phyloP scores from a whole-genome alignment of 2,797 vertebrate genomes.

The Cebuella pygmaea region DNA sequence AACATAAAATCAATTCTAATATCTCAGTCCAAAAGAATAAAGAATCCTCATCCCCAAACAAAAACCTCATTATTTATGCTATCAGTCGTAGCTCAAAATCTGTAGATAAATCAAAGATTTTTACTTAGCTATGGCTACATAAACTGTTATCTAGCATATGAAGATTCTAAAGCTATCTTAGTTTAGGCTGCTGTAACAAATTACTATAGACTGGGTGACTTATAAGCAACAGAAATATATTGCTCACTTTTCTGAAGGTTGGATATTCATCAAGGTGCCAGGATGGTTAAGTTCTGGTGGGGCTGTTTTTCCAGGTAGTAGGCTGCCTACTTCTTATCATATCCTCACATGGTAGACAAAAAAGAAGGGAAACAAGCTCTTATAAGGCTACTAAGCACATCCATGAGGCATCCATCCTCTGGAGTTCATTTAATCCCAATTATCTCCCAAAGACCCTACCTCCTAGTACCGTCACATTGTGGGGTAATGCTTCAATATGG shows the following conservation, averaged over 20 bases:
- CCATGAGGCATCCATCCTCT: neutral
- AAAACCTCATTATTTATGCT: neutral
- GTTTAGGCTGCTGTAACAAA: neutral
- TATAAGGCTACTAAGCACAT: neutral
- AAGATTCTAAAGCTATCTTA: neutral
- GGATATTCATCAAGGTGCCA: neutral
- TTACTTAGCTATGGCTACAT: neutral
- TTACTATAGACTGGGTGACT: neutral
- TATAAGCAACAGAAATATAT: neutral
- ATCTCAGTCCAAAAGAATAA: neutral
- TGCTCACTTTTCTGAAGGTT: neutral
- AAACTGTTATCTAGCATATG: neutral
- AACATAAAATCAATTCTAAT: slow-evolving; percentile 4
- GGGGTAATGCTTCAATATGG: neutral
- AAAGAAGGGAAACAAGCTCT: neutral
- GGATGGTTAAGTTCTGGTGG: neutral
- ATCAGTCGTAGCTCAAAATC: neutral
- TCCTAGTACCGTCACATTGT: neutral
- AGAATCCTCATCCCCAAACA: neutral
- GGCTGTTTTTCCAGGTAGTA: neutral
- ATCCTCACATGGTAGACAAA: neutral
- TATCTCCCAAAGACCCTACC: neutral
- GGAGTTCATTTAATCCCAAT: neutral
- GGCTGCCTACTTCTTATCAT: neutral
- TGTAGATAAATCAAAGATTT: neutral